Evolutionary conservation across 2,797 vertebrate species (phyloP).

Genomic region (Balearica regulorum): DNA sequence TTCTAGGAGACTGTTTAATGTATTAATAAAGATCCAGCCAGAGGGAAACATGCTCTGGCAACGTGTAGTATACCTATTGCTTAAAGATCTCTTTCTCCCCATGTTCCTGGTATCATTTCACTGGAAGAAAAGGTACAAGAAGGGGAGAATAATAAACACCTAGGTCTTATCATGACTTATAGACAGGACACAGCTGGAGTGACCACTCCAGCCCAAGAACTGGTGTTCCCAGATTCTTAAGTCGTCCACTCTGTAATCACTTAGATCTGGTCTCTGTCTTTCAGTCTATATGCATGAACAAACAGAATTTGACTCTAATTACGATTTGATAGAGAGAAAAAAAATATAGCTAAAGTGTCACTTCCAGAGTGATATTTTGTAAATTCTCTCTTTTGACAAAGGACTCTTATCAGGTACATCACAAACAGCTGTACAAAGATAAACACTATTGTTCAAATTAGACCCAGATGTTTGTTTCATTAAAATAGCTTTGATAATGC

Average conservation of each 20-base stretch:
- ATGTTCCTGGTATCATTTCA: neutral
- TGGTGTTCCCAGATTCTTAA: neutral
- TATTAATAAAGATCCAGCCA: neutral
- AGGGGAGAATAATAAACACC: neutral
- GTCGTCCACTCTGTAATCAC: neutral
- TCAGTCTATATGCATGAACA: neutral
- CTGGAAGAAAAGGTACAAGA: neutral
- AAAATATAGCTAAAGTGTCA: neutral
- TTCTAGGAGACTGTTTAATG: neutral
- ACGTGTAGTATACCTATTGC: neutral
- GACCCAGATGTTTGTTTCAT: neutral
- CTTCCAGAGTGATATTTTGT: neutral
- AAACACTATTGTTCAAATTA: neutral
- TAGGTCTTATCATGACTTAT: too few relatives aligned
- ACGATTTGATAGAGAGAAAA: neutral
- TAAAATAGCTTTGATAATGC: neutral
- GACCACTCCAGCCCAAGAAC: neutral
- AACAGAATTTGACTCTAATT: neutral
- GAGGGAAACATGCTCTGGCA: neutral
- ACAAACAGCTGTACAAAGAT: neutral
- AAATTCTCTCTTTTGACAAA: neutral
- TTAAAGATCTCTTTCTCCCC: neutral
- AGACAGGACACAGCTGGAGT: neutral
- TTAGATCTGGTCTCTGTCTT: neutral
- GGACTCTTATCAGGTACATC: accelerated